Evolutionary conservation across 2,888 invertebrate species (phyloP), one percentile per base, ranked within the genome.

Genomic region (Lasiommata megera): DNA sequence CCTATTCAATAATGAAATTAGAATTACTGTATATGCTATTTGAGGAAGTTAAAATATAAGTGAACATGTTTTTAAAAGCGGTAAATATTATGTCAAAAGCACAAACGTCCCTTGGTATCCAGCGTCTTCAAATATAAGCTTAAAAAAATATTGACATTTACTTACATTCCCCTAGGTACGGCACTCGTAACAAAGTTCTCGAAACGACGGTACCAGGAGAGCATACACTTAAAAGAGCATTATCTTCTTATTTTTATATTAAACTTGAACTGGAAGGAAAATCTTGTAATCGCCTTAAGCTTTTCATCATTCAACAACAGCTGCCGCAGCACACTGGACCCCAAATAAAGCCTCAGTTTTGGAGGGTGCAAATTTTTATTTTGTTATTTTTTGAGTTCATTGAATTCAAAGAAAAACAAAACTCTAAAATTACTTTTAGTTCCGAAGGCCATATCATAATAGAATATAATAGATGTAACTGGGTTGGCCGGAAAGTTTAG

Each of bases 161-260:
- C 67, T 64, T 65, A 62, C 43, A 56, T 58, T 61, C 65, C 62
- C 64, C 64, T 54, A 44, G 43, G 28, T 28, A 12, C n/a, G 17
- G 46, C 34, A 51, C 47, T 48, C 55, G 52, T 46, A 60, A 54
- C 54, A 55, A 59, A 66, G 75, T 75, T 80, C 31, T 65, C 51
- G 62, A 72, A 78, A 76, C 71, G 70, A 67, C 71, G 64, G 58
- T 65, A 71, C 63, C 67, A 72, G 74, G 76, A 78, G 71, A 73
- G 78, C 76, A 82, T 75, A 80, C 77, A 77, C 77, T 85, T 76
- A 84, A 84, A 85, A 79, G 69, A 68, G 76, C 80, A 80, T 85
- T 85, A 85, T 80, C 77, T 84, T 77, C 80, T 86, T 84, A 83
- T 85, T 86, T 85, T 87, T 82, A 79, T 84, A 86, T 87, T 83